phyloP scores from a whole-genome alignment of 2,113 vertebrate genomes.

The Cyrtonyx montezumae region DNA sequence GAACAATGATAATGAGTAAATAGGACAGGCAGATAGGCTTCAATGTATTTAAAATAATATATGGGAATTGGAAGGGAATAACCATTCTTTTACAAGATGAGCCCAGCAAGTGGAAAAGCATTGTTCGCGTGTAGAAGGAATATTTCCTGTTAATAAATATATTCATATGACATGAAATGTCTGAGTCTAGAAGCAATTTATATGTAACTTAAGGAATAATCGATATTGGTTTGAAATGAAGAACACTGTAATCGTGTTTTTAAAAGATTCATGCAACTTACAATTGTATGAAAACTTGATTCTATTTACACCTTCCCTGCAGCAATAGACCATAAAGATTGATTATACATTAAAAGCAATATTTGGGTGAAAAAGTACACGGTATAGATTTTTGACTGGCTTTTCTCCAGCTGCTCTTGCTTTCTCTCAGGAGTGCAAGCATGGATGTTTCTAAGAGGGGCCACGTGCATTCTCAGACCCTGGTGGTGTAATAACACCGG shows the following conservation, averaged over 20 bases:
- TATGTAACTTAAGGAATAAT: constrained; percentile 52
- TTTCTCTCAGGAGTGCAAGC: neutral
- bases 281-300: constrained; percentile 47
- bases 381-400: neutral
- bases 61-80: neutral
- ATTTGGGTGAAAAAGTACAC: constrained; percentile 1
- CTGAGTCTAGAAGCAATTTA: constrained; percentile 54
- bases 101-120: neutral
- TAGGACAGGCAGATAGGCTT: neutral
- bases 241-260: constrained; percentile 5
- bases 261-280: constrained; percentile 40
- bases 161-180: constrained; percentile 37
- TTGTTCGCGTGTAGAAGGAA: neutral
- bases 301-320: constrained; percentile 52
- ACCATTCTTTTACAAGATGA: neutral
- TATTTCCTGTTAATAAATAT: constrained; percentile 43
- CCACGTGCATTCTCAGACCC: neutral
- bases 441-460: neutral
- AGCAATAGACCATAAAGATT: constrained; percentile 56
- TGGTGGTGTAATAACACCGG: neutral
- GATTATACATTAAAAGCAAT: constrained; percentile 59
- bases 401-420: neutral
- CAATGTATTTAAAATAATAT: neutral
- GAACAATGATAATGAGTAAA: neutral
- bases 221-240: constrained; percentile 44